phyloP scores from a whole-genome alignment of 2,797 vertebrate genomes.

The Heliangelus exortis region DNA sequence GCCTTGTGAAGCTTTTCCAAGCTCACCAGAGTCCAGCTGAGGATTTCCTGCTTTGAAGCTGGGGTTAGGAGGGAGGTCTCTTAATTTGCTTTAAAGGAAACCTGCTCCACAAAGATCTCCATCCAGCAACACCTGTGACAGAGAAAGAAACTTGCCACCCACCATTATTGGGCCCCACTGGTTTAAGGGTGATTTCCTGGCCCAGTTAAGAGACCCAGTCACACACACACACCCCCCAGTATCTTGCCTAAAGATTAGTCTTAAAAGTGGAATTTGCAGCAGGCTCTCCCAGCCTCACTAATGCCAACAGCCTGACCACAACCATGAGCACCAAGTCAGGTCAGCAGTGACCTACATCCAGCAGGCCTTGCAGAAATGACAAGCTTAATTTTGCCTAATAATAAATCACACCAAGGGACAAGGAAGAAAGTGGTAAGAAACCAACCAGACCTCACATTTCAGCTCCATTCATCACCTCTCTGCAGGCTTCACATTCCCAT shows the following conservation, averaged over 20 bases:
- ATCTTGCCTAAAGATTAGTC: conserved; percentile 30
- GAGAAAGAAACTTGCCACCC: not conserved
- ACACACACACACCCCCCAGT: not conserved
- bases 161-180: not conserved
- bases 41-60: not conserved
- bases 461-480: not conserved
- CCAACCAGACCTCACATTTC: not conserved
- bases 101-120: not conserved
- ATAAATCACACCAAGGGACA: not conserved
- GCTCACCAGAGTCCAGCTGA: not conserved
- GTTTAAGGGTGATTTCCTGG: not conserved
- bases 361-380: not conserved
- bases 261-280: conserved; percentile 53
- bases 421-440: not conserved
- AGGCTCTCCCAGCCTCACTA: not conserved
- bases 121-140: fast-evolving
- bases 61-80: not conserved
- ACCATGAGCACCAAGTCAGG: not conserved
- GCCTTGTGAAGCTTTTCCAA: not conserved
- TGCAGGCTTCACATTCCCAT: fast-evolving
- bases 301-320: conserved; percentile 2
- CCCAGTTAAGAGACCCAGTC: not conserved
- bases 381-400: conserved; percentile 10
- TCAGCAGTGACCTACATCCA: conserved; percentile 21
- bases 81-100: not conserved